Base-by-base conservation (phyloP, 1,140 invertebrate species). In the Bombus confusus region DNA sequence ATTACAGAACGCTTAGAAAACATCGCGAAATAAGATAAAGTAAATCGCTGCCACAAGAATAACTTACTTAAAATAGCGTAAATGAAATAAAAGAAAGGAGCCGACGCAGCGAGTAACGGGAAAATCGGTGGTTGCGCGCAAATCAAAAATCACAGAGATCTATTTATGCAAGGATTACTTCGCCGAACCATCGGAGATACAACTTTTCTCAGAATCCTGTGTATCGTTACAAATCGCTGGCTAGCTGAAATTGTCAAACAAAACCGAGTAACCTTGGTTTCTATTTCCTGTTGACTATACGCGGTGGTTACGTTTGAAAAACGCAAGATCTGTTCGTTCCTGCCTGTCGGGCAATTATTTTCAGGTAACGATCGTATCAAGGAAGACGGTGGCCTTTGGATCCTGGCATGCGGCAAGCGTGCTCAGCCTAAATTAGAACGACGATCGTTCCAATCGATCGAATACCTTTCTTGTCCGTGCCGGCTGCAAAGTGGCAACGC, bases 401-500 rank as follows among this genome's bases (percentile, higher is more conserved):
- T 22, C 4, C 18, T 66, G 15, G 13, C 57, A 31, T n/a, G 62
- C 73, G 39, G 0, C 25, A 2, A n/a, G 15, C 25, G 1, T n/a
- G 37, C 37, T 0, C 12, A 74, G 8, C 5, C n/a, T 43, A 47
- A 31, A 22, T 18, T 39, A 73, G 15, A 1, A 12, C 13, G 57
- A 62, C 9, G 25, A 59, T 39, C 15, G 39, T n/a, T 3, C 37
- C 0, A 64, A 28, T 31, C 22, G 31, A 41, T 75, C 22, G 12
- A 85, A 64, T 93, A 92, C 88, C 92, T 92, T 78, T 91, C 62
- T 73, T 47, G 57, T 93, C 90, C 92, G 88, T 83, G 79, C 91
- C 91, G 57, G 41, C 89, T 91, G 84, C 85, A 83, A 47, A 34
- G 15, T 43, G n/a, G 47, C 15, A 10, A 76, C 13, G 37, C 1